Base-by-base conservation (phyloP, 2,888 invertebrate species). In the Agrypnus murinus region DNA sequence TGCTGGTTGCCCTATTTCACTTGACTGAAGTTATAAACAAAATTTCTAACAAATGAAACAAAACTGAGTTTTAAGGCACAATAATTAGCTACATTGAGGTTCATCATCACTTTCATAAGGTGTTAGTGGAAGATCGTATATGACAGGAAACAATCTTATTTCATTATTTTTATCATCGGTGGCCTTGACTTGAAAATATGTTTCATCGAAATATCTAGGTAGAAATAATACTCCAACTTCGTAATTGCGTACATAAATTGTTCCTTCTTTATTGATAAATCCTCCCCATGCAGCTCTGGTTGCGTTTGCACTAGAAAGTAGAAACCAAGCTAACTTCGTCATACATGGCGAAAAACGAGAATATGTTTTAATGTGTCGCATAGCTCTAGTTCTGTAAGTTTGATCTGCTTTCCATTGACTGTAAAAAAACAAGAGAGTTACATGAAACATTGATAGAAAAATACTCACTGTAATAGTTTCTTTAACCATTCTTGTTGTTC, bases 201-300 rank as follows among this genome's bases (percentile, higher is more conserved):
- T 79, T 87, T 93, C 90, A 83, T 95, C 95, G 84, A 97, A 89
- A 83, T 93, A 91, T 80, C 89, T 89, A 0, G 98, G 98, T 46
- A 98, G 78, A 78, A 97, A 94, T 53, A 98, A 82, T 0, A 99
- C 95, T 0, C 98, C 98, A 0, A 92, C 93, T 85, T 99, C 98
- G 81, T 95, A 98, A 46, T 95, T 97, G 83, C 95, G 90, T 7
- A 97, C 90, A 32, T 93, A 89, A 0, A 89, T 82, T 0, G 88
- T 88, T 0, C 85, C 85, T 82, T 90, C 89, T 85, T 90, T 84
- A 40, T 88, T 89, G 71, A 89, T 90, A 74, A 90, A 91, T 7
- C 89, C 84, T 45, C 99, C 99, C 99, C 99, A 99, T 0, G 99
- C 99, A 0, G 98, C 96, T 87, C 98, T 98, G 9, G 98, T 99